phyloP scores from a whole-genome alignment of 2,113 vertebrate genomes.

The Ceyx melanurus region DNA sequence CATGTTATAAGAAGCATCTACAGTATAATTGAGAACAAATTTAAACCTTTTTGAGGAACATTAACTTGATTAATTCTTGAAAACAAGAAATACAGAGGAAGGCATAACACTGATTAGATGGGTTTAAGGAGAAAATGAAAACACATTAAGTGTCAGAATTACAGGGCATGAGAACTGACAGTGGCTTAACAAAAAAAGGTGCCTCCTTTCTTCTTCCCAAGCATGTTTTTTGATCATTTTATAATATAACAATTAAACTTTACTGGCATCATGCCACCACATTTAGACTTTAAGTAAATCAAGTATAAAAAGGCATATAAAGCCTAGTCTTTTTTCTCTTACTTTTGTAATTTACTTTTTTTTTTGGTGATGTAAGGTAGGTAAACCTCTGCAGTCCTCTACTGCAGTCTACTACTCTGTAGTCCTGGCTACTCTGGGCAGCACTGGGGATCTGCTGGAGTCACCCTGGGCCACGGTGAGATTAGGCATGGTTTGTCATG shows the following conservation, averaged over 20 bases:
- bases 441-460: neutral
- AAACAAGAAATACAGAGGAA: neutral
- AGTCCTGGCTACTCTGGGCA: neutral
- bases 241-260: conserved; percentile 7
- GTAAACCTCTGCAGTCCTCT: neutral
- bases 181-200: neutral
- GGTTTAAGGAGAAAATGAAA: neutral
- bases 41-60: neutral
- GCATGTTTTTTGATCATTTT: conserved; percentile 13
- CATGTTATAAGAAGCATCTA: neutral
- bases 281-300: conserved; percentile 37
- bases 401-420: neutral
- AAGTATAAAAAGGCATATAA: neutral
- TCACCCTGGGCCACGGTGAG: neutral
- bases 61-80: neutral
- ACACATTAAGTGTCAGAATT: neutral
- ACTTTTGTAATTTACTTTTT: neutral
- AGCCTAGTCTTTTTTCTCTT: neutral
- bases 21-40: neutral
- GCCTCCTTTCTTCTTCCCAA: neutral
- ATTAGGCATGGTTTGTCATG: neutral
- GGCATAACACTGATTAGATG: neutral
- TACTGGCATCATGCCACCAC: conserved; percentile 2
- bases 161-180: neutral
- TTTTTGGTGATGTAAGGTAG: neutral